phyloP scores from a whole-genome alignment of 1,140 invertebrate species.

The Eupeodes corollae region DNA sequence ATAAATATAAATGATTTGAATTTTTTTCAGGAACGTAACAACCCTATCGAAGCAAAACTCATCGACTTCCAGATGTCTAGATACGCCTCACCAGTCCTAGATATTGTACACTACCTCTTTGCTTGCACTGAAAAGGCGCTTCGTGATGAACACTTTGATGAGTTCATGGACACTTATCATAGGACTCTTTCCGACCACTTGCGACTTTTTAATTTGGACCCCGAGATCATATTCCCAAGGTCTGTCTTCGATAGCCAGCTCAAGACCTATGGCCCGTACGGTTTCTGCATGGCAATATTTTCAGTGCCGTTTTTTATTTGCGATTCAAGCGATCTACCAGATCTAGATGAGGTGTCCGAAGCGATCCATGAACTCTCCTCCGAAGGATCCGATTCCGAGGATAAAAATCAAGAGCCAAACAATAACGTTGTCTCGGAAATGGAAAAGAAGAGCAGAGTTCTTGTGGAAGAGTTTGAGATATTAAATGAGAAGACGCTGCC shows the following conservation, averaged over 20 bases:
- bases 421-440: background rate
- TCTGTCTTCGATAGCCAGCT: slow-evolving; percentile 14
- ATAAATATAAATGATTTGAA: background rate
- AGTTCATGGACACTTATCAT: slow-evolving; percentile 38
- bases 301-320: slow-evolving; percentile 21
- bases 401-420: background rate
- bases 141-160: slow-evolving; percentile 35
- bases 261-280: slow-evolving; percentile 13
- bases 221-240: slow-evolving; percentile 37
- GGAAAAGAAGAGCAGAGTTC: slow-evolving; percentile 10
- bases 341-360: slow-evolving; percentile 20
- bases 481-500: slow-evolving; percentile 19
- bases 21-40: slow-evolving; percentile 1
- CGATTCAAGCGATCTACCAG: slow-evolving; percentile 15
- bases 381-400: slow-evolving; percentile 8
- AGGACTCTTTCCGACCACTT: slow-evolving; percentile 28
- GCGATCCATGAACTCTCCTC: slow-evolving; percentile 17
- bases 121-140: slow-evolving; percentile 37
- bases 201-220: slow-evolving; percentile 28
- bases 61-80: slow-evolving; percentile 43
- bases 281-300: slow-evolving; percentile 18
- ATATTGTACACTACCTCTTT: slow-evolving; percentile 40
- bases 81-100: slow-evolving; percentile 36
- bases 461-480: slow-evolving; percentile 17
- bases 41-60: slow-evolving; percentile 28